phyloP scores from a whole-genome alignment of 2,797 vertebrate genomes.

The Micromesistius poutassou region DNA sequence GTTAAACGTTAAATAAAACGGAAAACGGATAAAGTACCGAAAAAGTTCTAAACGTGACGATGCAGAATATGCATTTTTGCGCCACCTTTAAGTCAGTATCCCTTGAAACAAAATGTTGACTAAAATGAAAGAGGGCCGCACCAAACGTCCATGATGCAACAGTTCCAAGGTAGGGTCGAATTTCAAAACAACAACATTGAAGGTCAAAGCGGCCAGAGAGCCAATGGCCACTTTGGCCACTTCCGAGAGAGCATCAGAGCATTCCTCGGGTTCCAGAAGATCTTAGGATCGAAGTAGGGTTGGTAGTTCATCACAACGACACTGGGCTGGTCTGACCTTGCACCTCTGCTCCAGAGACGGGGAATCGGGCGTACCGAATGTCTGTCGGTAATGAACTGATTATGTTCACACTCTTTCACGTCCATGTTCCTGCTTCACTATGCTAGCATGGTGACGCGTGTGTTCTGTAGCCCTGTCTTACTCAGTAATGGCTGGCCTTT shows the following conservation, averaged over 20 bases:
- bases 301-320: background rate
- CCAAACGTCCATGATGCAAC: conserved; percentile 45
- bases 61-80: conserved; percentile 53
- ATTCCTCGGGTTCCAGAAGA: background rate
- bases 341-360: background rate
- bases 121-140: conserved; percentile 30
- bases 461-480: conserved; percentile 24
- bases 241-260: background rate
- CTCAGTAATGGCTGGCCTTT: background rate
- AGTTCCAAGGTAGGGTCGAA: conserved; percentile 33
- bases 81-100: conserved; percentile 48
- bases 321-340: background rate
- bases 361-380: background rate
- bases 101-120: conserved; percentile 25
- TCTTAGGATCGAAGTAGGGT: background rate
- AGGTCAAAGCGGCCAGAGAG: background rate
- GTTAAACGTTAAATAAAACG: conserved; percentile 57
- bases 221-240: background rate
- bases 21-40: conserved; percentile 21
- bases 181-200: background rate
- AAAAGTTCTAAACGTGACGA: conserved; percentile 54
- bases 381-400: background rate
- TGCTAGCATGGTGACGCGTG: conserved; percentile 11
- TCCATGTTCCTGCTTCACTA: conserved; percentile 19
- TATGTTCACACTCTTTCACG: conserved; percentile 11